Percentiles rank a stretch among this genome's conserved stretches.
Evolutionary conservation across 2,797 vertebrate genomes (phyloP).

Genomic region (Molossus molossus): DNA sequence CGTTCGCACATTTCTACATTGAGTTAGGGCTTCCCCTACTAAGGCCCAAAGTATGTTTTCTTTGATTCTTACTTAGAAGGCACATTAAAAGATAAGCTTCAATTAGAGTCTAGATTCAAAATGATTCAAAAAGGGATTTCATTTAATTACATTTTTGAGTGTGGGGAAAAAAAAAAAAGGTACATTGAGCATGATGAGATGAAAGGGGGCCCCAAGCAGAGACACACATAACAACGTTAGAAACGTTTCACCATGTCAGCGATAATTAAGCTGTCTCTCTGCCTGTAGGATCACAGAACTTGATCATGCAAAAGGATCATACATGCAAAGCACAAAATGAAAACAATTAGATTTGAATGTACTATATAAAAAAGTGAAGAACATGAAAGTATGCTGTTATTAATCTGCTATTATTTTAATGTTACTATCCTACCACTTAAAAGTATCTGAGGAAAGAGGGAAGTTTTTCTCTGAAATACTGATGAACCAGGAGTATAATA

Average conservation of each 20-base stretch:
- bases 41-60: conserved; percentile 63
- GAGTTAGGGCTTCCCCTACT: conserved; percentile 18
- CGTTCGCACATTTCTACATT: neutral
- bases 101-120: conserved; percentile 38
- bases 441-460: neutral
- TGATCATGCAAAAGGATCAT: conserved; percentile 16
- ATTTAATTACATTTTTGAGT: conserved; percentile 70
- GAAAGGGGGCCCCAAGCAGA: conserved; percentile 71
- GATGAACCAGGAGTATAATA: neutral
- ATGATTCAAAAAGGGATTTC: conserved; percentile 69
- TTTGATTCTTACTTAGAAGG: conserved; percentile 69
- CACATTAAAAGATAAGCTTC: conserved; percentile 59
- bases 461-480: conserved; percentile 44
- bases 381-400: neutral
- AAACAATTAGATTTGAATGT: conserved; percentile 34
- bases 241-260: conserved; percentile 56
- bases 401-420: conserved; percentile 33
- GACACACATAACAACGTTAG: conserved; percentile 46
- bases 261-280: conserved; percentile 71
- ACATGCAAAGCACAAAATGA: conserved; percentile 36
- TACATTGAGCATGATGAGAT: conserved; percentile 58
- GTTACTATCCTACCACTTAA: conserved; percentile 17
- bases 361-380: conserved; percentile 17
- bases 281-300: conserved; percentile 9
- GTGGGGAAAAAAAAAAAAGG: neutral